phyloP scores from a whole-genome alignment of 2,113 vertebrate species.

The Chinchilla lanigera region DNA sequence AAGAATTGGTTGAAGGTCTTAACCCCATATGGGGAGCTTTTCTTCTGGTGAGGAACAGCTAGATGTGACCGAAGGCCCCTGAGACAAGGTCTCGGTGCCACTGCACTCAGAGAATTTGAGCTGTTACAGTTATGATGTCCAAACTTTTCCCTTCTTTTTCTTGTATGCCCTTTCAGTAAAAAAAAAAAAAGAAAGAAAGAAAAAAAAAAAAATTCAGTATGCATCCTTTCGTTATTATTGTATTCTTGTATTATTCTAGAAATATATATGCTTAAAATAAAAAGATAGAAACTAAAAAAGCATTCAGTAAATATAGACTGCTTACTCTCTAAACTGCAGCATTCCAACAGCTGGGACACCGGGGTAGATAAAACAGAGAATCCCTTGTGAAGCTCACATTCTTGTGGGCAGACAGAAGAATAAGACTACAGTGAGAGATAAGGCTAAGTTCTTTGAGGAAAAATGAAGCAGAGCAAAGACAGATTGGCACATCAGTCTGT shows the following conservation, averaged over 20 bases:
- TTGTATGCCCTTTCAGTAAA: background rate
- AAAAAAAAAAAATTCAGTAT: background rate
- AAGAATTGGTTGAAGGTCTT: constrained; percentile 23
- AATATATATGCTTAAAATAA: background rate
- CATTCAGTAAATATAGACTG: background rate
- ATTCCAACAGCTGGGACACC: background rate
- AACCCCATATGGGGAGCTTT: background rate
- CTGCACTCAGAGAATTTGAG: background rate
- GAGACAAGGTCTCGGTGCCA: background rate
- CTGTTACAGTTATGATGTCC: background rate
- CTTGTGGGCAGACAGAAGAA: background rate
- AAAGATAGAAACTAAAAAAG: constrained; percentile 12
- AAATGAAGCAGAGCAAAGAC: background rate
- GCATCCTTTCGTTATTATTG: background rate
- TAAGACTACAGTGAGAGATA: background rate
- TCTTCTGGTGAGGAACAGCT: background rate
- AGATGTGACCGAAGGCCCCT: background rate
- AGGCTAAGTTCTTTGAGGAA: background rate
- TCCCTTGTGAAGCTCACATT: background rate
- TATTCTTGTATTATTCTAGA: background rate
- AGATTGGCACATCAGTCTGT: background rate
- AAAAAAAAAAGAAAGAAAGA: no score
- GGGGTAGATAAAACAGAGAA: background rate
- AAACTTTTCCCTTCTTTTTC: background rate
- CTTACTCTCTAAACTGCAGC: background rate